phyloP scores from a whole-genome alignment of 1,140 invertebrate species.

The Chironomus striatipennis region DNA sequence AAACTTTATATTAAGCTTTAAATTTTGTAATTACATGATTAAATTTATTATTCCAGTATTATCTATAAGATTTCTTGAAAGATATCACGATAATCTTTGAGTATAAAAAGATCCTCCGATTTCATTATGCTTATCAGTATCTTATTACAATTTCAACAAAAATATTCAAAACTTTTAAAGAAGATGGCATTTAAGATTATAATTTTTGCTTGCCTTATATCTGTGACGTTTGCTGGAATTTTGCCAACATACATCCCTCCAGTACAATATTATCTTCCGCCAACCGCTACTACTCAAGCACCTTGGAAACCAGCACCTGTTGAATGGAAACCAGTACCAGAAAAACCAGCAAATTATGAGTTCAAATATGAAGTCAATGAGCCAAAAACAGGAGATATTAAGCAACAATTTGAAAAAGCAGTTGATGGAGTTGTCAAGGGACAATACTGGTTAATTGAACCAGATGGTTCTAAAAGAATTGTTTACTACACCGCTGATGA shows the following conservation, averaged over 20 bases:
- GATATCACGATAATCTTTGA: no score
- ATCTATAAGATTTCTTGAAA: no score
- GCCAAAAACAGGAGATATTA: conserved; percentile 59
- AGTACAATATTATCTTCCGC: no score
- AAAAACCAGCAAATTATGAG: conserved; percentile 45
- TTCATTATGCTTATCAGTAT: no score
- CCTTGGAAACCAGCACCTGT: neutral
- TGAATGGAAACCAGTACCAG: conserved; percentile 26
- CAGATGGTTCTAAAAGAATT: conserved; percentile 49
- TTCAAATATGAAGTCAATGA: conserved; percentile 65
- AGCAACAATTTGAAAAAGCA: conserved; percentile 56
- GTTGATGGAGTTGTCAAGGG: conserved; percentile 59
- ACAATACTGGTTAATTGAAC: conserved; percentile 65
- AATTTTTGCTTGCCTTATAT: neutral
- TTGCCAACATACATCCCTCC: neutral
- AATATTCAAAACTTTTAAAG: no score
- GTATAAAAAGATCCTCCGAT: no score
- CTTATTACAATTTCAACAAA: no score
- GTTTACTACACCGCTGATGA: conserved; percentile 40
- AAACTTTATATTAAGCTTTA: no score
- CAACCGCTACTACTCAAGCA: no score
- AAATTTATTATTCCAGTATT: no score
- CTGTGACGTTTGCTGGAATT: neutral
- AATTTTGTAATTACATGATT: no score
- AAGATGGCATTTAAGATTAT: neutral